Evolutionary conservation across 2,888 invertebrate species (phyloP).

Genomic region (Ectropis crepuscularia): DNA sequence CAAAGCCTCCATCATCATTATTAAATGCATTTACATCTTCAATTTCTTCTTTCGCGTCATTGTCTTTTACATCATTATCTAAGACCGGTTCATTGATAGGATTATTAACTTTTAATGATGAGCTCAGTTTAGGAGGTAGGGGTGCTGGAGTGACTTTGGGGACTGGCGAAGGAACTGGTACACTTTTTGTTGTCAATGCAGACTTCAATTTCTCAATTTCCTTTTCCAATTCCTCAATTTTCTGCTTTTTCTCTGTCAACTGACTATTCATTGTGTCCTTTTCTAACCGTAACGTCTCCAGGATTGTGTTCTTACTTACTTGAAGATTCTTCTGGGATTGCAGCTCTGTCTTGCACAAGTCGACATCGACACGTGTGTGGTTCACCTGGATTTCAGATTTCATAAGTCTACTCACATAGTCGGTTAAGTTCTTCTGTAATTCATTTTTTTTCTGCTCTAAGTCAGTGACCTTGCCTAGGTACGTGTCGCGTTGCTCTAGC

Average conservation of each 20-base stretch:
- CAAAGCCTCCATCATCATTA: slow-evolving; percentile 75
- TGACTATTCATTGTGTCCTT: slow-evolving; percentile 73
- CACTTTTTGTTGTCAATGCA: slow-evolving; percentile 70
- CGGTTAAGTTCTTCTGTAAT: slow-evolving; percentile 61
- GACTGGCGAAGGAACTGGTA: slow-evolving; percentile 56
- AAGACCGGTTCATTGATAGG: slow-evolving; percentile 66
- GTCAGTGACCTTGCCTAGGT: slow-evolving; percentile 67
- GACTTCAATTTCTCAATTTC: slow-evolving; percentile 68
- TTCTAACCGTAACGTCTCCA: slow-evolving; percentile 76
- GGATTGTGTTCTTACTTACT: slow-evolving; percentile 72
- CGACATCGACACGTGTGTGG: slow-evolving; percentile 68
- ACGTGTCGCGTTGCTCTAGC: slow-evolving; percentile 71
- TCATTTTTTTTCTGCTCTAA: slow-evolving; percentile 67
- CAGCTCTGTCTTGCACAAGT: slow-evolving; percentile 75
- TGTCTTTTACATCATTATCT: slow-evolving; percentile 58
- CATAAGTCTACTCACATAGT: slow-evolving; percentile 60
- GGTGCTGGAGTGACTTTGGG: slow-evolving; percentile 73
- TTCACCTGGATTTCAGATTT: slow-evolving; percentile 72
- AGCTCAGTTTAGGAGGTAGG: slow-evolving; percentile 70
- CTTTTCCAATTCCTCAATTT: slow-evolving; percentile 72
- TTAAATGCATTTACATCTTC: slow-evolving; percentile 74
- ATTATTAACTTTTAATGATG: slow-evolving; percentile 66
- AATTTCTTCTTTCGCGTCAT: slow-evolving; percentile 80
- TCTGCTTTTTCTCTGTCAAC: slow-evolving; percentile 68
- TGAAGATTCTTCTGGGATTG: slow-evolving; percentile 79